A percentile compares a stretch with the other conserved stretches of the same genome.
These are phyloP conservation scores for Aphidius colemani DNA, from an alignment of 2,888 invertebrate genomes.

Conservation along the genomic window DNA sequence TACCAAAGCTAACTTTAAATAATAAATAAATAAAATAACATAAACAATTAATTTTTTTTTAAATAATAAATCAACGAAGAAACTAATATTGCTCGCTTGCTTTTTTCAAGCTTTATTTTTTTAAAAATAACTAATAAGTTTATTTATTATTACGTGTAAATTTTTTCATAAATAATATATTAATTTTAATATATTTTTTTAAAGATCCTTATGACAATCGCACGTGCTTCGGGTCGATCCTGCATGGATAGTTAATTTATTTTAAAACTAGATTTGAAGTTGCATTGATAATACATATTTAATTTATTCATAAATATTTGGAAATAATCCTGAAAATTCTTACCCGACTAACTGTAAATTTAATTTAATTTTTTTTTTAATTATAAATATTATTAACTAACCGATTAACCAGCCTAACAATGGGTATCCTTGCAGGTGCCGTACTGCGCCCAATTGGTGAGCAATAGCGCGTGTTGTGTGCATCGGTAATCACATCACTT, in stretches of 20 bases:
- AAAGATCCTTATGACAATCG: constrained; percentile 38
- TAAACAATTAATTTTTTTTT: too few species aligned
- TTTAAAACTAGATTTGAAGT: background rate
- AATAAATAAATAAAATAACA: background rate
- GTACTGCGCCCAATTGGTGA: constrained; percentile 93
- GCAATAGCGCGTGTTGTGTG: constrained; percentile 94
- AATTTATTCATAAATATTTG: constrained; percentile 14
- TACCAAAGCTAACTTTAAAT: too few species aligned
- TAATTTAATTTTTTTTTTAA: constrained; percentile 24
- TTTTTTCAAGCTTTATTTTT: constrained; percentile 41
- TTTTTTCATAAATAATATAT: background rate
- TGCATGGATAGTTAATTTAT: constrained; percentile 53
- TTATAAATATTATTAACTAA: constrained; percentile 38
- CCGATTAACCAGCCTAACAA: constrained; percentile 57
- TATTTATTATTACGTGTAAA: constrained; percentile 18
- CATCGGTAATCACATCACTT: constrained; percentile 89
- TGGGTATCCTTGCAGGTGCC: constrained; percentile 75
- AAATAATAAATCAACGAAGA: background rate
- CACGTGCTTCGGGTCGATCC: constrained; percentile 57
- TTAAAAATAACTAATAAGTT: constrained; percentile 30
- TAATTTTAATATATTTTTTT: constrained; percentile 3
- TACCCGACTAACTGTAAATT: constrained; percentile 19
- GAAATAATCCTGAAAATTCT: constrained; percentile 20
- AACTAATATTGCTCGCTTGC: constrained; percentile 39
- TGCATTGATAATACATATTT: background rate